These are phyloP conservation scores for Oncopodura yosiiana DNA, from an alignment of 1,140 invertebrate genomes.

Conservation along the genomic window DNA sequence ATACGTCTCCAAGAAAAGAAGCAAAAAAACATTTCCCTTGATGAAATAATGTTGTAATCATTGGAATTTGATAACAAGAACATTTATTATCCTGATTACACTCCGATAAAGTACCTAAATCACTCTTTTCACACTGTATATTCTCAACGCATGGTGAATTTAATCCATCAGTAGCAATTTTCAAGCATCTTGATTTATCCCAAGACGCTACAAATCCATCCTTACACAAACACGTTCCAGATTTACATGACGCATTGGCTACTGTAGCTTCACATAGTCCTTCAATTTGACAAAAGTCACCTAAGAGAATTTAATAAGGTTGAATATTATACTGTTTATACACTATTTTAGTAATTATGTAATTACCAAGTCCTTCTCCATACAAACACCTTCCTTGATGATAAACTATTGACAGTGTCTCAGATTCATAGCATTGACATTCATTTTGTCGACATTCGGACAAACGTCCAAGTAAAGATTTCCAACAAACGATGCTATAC, in stretches of 20 bases:
- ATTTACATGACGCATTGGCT: conserved; percentile 22
- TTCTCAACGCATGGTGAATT: conserved; percentile 34
- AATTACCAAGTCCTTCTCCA: conserved; percentile 24
- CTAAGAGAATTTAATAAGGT: too few relatives aligned
- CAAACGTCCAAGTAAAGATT: conserved; percentile 29
- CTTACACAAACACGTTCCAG: conserved; percentile 29
- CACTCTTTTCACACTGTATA: conserved; percentile 33
- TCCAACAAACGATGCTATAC: conserved; percentile 33
- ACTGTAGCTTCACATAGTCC: conserved; percentile 31
- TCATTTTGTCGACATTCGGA: conserved; percentile 22
- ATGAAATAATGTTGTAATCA: conserved; percentile 29
- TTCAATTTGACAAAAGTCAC: conserved; percentile 35
- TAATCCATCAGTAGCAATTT: conserved; percentile 26
- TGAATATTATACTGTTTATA: too few relatives aligned
- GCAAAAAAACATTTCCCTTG: conserved; percentile 30
- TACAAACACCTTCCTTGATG: conserved; percentile 34
- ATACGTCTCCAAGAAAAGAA: conserved; percentile 31
- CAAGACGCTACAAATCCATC: conserved; percentile 26
- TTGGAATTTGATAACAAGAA: conserved; percentile 32
- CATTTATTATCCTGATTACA: conserved; percentile 34
- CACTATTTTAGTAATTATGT: too few relatives aligned
- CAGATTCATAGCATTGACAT: conserved; percentile 33
- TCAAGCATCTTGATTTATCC: conserved; percentile 33
- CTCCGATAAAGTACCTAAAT: conserved; percentile 30
- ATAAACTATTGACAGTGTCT: conserved; percentile 32